These are phyloP conservation scores for Lasioglossum morio DNA, from an alignment of 2,888 invertebrate genomes.

Conservation along the genomic window DNA sequence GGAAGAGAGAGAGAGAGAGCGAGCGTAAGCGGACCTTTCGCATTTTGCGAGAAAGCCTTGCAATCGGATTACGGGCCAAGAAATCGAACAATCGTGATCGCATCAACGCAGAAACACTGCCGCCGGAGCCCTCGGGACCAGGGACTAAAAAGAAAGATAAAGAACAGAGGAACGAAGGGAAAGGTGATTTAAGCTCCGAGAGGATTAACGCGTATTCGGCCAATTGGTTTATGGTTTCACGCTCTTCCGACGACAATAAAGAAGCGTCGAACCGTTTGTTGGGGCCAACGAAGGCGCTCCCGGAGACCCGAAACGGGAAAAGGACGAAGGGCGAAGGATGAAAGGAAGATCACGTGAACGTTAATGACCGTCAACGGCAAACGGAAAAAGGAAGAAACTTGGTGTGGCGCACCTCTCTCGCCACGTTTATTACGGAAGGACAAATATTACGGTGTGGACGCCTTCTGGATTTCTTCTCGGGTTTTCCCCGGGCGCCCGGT, in stretches of 20 bases:
- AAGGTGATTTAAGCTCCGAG: constrained; percentile 41
- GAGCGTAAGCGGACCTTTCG: background rate
- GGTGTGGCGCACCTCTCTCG: constrained; percentile 22
- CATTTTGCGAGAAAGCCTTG: constrained; percentile 3
- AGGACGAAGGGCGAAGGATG: constrained; percentile 38
- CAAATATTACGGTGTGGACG: constrained; percentile 54
- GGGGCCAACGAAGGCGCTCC: background rate
- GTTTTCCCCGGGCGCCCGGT: constrained; percentile 20
- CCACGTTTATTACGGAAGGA: constrained; percentile 50
- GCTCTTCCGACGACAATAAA: constrained; percentile 54
- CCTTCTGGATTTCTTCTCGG: constrained; percentile 29
- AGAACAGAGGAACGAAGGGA: constrained; percentile 35
- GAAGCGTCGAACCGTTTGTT: constrained; percentile 45
- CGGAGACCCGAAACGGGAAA: constrained; percentile 12
- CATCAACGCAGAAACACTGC: background rate
- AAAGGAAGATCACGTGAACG: constrained; percentile 35
- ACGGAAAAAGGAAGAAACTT: constrained; percentile 21
- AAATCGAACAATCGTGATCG: constrained; percentile 44
- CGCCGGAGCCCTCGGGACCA: background rate
- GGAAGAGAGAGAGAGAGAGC: background rate
- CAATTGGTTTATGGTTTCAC: constrained; percentile 66
- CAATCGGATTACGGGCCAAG: constrained; percentile 52
- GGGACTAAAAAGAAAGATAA: background rate
- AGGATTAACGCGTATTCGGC: constrained; percentile 55
- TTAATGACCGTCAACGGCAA: constrained; percentile 47